Evolutionary conservation across 2,113 vertebrate genomes (phyloP).

Genomic region (Callaeas wilsoni): DNA sequence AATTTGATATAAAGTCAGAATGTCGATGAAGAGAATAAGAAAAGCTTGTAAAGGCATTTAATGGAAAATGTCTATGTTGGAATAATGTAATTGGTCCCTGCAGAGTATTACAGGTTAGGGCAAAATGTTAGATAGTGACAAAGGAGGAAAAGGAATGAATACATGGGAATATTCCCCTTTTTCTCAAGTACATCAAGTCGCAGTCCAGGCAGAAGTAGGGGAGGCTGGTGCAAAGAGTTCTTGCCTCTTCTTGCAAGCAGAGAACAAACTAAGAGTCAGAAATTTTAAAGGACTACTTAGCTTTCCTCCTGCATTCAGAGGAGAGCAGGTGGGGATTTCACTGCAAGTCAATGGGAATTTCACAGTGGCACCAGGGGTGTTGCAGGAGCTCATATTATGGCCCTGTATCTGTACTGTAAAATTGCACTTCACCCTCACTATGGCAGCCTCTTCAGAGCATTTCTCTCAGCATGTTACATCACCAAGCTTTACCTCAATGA

Average conservation of each 20-base stretch:
- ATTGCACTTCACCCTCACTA: not conserved
- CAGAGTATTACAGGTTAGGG: slow-evolving; percentile 46
- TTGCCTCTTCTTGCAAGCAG: not conserved
- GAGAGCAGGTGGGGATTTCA: not conserved
- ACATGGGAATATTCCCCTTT: not conserved
- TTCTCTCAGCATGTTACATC: not conserved
- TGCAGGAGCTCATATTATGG: not conserved
- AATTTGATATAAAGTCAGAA: slow-evolving; percentile 31
- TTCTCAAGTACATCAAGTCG: not conserved
- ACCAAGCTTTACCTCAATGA: not conserved
- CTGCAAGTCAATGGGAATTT: not conserved
- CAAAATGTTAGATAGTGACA: slow-evolving; percentile 6
- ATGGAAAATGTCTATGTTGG: slow-evolving; percentile 56
- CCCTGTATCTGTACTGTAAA: not conserved
- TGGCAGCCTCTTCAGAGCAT: not conserved
- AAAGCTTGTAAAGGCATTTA: slow-evolving; percentile 36
- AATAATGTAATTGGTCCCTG: slow-evolving; percentile 64
- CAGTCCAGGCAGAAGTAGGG: not conserved
- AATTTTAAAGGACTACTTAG: not conserved
- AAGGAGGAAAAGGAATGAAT: not conserved
- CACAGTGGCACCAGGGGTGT: not conserved
- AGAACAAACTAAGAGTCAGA: not conserved
- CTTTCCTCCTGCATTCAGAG: not conserved
- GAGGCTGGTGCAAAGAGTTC: not conserved
- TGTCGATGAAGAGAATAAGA: slow-evolving; percentile 12